These are phyloP conservation scores for Lagorchestes hirsutus DNA, from an alignment of 2,797 vertebrate species.

Conservation along the genomic window DNA sequence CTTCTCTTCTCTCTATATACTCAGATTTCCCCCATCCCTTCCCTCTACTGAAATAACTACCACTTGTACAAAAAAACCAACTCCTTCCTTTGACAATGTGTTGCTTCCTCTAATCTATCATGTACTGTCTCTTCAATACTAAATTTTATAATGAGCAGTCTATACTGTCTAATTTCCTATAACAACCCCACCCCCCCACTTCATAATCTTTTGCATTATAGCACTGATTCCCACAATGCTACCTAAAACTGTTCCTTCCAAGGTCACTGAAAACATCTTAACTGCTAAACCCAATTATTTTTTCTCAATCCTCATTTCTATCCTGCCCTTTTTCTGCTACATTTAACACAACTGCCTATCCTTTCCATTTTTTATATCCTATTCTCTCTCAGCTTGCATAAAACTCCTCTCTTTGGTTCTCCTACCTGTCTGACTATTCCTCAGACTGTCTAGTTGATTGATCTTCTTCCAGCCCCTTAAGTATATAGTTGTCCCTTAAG, in stretches of 20 bases:
- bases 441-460: neutral
- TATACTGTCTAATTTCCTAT: neutral
- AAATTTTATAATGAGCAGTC: neutral
- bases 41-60: neutral
- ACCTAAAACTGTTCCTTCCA: neutral
- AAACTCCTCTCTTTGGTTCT: neutral
- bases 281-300: neutral
- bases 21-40: neutral
- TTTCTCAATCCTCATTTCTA: neutral
- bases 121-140: neutral
- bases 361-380: neutral
- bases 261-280: neutral
- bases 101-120: neutral
- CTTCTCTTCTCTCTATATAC: neutral
- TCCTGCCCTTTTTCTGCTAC: neutral
- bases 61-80: neutral
- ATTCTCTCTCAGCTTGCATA: neutral
- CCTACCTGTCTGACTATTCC: neutral
- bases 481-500: neutral
- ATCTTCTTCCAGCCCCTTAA: neutral
- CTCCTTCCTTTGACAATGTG: neutral
- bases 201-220: neutral
- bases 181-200: neutral
- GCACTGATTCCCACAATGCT: neutral
- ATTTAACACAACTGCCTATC: neutral